Base-by-base conservation (phyloP, 2,113 vertebrate genomes). In the Catagonus wagneri region DNA sequence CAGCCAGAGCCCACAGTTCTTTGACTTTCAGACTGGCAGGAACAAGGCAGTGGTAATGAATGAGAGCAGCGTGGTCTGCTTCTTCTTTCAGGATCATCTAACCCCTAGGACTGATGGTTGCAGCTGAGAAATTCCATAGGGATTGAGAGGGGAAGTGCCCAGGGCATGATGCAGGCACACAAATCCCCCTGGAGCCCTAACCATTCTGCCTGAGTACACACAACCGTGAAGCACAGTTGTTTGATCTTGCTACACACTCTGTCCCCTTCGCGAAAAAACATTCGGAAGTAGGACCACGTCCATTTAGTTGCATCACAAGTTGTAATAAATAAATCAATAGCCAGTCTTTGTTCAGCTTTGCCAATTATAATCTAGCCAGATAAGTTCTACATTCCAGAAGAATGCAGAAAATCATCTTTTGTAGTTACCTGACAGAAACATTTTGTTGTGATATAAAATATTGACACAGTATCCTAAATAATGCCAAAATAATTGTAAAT, bases 51-150 rank as follows among this genome's bases (percentile, higher is more conserved):
- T 20, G 63, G 56, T 63, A 25, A 90, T 36, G 58, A 91, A 52
- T 50, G 65, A 96, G 2, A 79, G 54, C 56, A 79, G 60, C 27
- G 39, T 34, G n/a, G 65, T 52, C 74, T 29, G 58, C 32, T 50
- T 79, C 32, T 50, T 79, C 97, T 39, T 52, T 75, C 22, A 39
- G 68, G 60, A 78, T 94, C 83, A 15, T 85, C 93, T 83, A 90
- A 68, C 72, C 92, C 75, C 60, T 61, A 3, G 74, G 91, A 97
- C 94, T 97, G 95, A 97, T 76, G 95, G 94, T 96, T 96, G 79
- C 97, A 98, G 94, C 97, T 97, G 97, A 97, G 96, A 96, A 98
- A 97, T 97, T 97, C 97, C 97, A 83, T 16, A 80, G 93, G 94
- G 97, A 96, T 97, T 96, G 97, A 94, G 54, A 98, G 86, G 96